These are phyloP conservation scores for Lymantria monacha DNA, from an alignment of 2,888 invertebrate species.

Conservation along the genomic window DNA sequence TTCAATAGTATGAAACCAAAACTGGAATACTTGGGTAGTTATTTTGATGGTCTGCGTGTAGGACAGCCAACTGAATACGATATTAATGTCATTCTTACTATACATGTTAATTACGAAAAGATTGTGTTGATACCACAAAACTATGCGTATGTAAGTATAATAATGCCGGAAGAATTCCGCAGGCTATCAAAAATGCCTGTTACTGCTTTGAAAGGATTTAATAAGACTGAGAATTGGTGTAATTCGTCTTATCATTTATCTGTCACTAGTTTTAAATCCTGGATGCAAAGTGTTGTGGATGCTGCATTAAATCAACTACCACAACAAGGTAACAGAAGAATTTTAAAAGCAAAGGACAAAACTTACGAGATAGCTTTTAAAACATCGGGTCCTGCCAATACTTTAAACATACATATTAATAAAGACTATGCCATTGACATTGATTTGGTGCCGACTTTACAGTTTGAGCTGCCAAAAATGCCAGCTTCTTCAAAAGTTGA, in stretches of 20 bases:
- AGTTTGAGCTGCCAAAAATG: constrained; percentile 45
- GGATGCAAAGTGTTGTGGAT: constrained; percentile 61
- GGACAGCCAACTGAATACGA: constrained; percentile 61
- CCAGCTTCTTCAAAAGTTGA: constrained; percentile 43
- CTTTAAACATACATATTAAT: constrained; percentile 45
- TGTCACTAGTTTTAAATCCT: constrained; percentile 45
- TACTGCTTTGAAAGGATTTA: constrained; percentile 47
- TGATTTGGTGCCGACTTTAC: constrained; percentile 59
- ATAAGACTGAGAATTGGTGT: constrained; percentile 53
- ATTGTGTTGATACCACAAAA: constrained; percentile 41
- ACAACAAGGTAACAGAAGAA: constrained; percentile 36
- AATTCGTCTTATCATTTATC: constrained; percentile 43
- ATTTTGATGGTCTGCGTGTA: constrained; percentile 58
- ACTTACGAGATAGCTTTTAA: constrained; percentile 43
- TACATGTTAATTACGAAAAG: constrained; percentile 52
- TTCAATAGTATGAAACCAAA: constrained; percentile 54
- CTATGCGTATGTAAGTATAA: constrained; percentile 46
- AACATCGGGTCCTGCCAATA: constrained; percentile 57
- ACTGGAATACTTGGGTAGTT: constrained; percentile 58
- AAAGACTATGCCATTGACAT: constrained; percentile 50
- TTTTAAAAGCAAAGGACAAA: constrained; percentile 39
- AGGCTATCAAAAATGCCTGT: constrained; percentile 45
- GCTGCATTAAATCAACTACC: constrained; percentile 45
- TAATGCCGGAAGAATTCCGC: constrained; percentile 60
- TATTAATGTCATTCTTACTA: constrained; percentile 51